Base-by-base conservation (phyloP, 2,113 vertebrate species). In the Gavia stellata region DNA sequence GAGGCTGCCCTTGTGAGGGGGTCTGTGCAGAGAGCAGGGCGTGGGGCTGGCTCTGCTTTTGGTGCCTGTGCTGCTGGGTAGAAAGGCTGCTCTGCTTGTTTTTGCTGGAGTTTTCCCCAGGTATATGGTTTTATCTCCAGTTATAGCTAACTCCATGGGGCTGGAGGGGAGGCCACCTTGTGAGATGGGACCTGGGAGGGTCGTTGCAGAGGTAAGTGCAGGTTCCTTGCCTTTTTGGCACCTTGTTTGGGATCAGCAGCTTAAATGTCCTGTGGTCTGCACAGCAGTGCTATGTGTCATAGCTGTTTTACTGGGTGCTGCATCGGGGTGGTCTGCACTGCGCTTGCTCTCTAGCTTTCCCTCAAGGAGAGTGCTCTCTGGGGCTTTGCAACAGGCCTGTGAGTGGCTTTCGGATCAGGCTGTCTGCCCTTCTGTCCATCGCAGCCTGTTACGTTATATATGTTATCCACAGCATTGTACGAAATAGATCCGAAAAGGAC, bases 401-500 rank as follows among this genome's bases (percentile, higher is more conserved):
- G 25, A 75, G 20, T 11, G 31, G 23, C 50, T 74, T 90, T 80
- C 3, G 5, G 42, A 36, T 36, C 42, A 44, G 68, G 24, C 25
- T 70, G 14, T 62, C 53, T 91, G 82, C 33, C 12, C 19, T 74
- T 50, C 55, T 73, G 17, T 83, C 40, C 7, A 7, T 58, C 3
- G 2, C 40, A 70, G 73, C 44, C 34, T 4, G 6, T 80, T 53
- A 40, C 0, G 0, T 78, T 73, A 12, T 23, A 28, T 6, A 6
- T 1, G 1, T 85, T 67, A 90, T 66, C n/a, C n/a, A 10, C n/a
- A 58, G 53, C 17, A 2, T 4, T 44, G 47, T n/a, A 62, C 20
- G 77, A 85, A 94, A 96, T 59, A 90, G 66, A 90, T 96, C 96
- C 95, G 90, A 61, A 90, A 96, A 96, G 96, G 58, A 95, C 96